Evolutionary conservation across 2,888 invertebrate species (phyloP).

Genomic region (Tenodera sinensis): DNA sequence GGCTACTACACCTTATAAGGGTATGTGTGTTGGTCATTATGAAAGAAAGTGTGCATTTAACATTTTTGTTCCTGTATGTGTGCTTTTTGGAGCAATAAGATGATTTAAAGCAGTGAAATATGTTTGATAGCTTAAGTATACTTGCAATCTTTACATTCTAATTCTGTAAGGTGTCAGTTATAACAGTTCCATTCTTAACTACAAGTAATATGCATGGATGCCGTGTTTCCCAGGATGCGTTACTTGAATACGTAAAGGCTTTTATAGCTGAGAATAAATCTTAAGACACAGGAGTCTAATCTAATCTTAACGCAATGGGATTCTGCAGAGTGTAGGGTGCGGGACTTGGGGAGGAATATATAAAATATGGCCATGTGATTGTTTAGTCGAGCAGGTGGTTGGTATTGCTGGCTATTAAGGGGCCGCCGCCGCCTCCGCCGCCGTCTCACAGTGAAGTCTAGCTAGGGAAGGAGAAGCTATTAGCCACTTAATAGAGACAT

Average conservation of each 20-base stretch:
- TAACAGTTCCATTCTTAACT: too few relatives aligned
- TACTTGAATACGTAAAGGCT: neutral
- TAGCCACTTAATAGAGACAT: slow-evolving; percentile 7
- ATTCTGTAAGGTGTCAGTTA: too few relatives aligned
- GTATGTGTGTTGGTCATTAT: too few relatives aligned
- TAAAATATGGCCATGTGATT: neutral
- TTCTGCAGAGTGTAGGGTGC: neutral
- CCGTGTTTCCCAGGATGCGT: neutral
- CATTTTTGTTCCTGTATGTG: too few relatives aligned
- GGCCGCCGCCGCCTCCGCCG: too few relatives aligned
- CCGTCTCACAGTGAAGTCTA: neutral
- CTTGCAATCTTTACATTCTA: too few relatives aligned
- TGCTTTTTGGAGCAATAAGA: too few relatives aligned
- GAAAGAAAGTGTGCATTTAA: too few relatives aligned
- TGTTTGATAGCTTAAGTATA: too few relatives aligned
- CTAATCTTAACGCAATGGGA: neutral
- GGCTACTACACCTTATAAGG: too few relatives aligned
- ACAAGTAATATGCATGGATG: too few relatives aligned
- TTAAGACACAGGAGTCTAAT: neutral
- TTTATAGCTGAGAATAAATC: neutral
- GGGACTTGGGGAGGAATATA: neutral
- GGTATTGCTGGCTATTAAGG: slow-evolving; percentile 12
- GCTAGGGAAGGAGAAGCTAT: neutral
- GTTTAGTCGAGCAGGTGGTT: slow-evolving; percentile 1
- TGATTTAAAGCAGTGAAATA: too few relatives aligned